phyloP scores from a whole-genome alignment of 2,888 invertebrate genomes.

The Coremacera marginata region DNA sequence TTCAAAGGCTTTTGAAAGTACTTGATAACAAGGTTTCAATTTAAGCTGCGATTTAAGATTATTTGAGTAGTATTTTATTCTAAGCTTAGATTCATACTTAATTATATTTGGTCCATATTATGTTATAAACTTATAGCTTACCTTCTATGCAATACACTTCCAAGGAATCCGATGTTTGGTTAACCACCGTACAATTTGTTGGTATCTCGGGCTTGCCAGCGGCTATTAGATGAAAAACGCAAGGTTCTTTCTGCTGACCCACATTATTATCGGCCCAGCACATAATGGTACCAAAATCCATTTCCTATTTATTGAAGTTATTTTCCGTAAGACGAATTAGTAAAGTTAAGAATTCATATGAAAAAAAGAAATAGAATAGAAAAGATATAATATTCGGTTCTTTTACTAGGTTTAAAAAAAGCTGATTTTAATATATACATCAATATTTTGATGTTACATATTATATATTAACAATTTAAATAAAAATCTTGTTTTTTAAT shows the following conservation, averaged over 20 bases:
- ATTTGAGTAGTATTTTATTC: too few relatives aligned
- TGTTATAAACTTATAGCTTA: conserved; percentile 49
- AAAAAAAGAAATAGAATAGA: not conserved
- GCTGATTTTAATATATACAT: too few relatives aligned
- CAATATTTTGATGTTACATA: too few relatives aligned
- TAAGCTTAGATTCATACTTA: too few relatives aligned
- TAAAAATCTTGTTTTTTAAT: too few relatives aligned
- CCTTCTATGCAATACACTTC: conserved; percentile 80
- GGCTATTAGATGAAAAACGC: conserved; percentile 82
- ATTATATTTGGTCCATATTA: too few relatives aligned
- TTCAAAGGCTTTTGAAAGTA: too few relatives aligned
- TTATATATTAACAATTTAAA: too few relatives aligned
- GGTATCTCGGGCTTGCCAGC: conserved; percentile 85
- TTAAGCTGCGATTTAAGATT: too few relatives aligned
- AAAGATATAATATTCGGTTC: too few relatives aligned
- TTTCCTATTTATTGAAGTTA: conserved; percentile 70
- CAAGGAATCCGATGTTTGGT: conserved; percentile 82
- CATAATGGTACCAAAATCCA: conserved; percentile 82
- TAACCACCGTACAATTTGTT: conserved; percentile 81
- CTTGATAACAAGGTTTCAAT: too few relatives aligned
- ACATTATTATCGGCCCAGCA: conserved; percentile 82
- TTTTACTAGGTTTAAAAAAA: too few relatives aligned
- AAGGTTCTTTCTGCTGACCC: conserved; percentile 80
- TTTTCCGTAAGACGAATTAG: not conserved
- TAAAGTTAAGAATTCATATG: not conserved